Base-by-base conservation (phyloP, 1,140 invertebrate genomes). In the Dryas iulia region DNA sequence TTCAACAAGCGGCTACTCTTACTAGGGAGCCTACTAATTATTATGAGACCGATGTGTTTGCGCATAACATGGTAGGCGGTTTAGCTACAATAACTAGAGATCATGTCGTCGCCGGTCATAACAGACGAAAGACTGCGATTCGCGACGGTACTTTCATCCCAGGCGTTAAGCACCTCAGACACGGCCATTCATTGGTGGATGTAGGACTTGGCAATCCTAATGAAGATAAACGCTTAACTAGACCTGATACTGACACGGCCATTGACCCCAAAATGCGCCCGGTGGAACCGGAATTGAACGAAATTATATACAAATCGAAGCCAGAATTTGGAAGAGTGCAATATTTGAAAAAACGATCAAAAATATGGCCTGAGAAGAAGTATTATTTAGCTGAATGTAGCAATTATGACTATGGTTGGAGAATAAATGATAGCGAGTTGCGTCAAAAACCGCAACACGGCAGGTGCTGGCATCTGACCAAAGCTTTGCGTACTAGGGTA, bases 351-450 rank as follows among this genome's bases (percentile, higher is more conserved):
- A 73, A 75, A 24, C 73, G 86, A 4, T 61, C 60, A 3, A 81
- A 81, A 66, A 66, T 69, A 3, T 35, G 18, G 24, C 85, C 84
- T 0, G 85, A 86, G 54, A 83, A 86, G 8, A 85, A 79, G 52
- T 87, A 78, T 59, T 89, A 89, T 30, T 79, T 87, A 47, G 47
- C 83, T 0, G 84, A 87, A 71, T 80, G 79, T 58, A 63, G 47
- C 53, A 76, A 69, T 26, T 84, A 73, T 64, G 74, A 78, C n/a
- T 82, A 87, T 35, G 86, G 86, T 24, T 89, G 86, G 86, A 76
- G 84, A 6, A 65, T 86, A 65, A 72, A 73, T 10, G 86, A 89
- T 52, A 83, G 79, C 58, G 59, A 39, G 11, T 30, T 84, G 14
- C 74, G 63, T 18, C 68, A 82, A 26, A 76, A 72, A 10, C 74